phyloP scores from a whole-genome alignment of 2,113 vertebrate genomes.

The Lepus europaeus region DNA sequence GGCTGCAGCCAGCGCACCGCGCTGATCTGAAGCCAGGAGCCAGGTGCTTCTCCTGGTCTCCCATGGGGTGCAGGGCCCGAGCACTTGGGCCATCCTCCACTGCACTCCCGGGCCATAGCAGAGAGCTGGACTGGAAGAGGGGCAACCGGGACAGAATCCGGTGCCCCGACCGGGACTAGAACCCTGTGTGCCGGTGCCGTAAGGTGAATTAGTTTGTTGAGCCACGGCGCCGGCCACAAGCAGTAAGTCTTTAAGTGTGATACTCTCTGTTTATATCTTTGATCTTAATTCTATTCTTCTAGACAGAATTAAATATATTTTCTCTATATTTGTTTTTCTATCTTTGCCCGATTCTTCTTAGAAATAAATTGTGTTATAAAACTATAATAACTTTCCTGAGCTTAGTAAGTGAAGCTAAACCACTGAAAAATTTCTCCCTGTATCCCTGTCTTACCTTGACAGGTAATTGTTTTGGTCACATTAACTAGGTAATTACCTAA shows the following conservation, averaged over 20 bases:
- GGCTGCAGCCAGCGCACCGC: too few species aligned
- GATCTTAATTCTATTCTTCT: conserved; percentile 48
- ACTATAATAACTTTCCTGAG: conserved; percentile 25
- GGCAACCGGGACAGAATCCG: too few species aligned
- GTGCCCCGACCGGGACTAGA: too few species aligned
- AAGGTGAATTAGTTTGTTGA: too few species aligned
- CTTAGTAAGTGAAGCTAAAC: background rate
- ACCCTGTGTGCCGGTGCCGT: too few species aligned
- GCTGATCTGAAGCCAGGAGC: too few species aligned
- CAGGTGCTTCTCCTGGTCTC: too few species aligned
- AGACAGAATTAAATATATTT: conserved; percentile 58
- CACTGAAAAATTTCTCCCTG: conserved; percentile 35
- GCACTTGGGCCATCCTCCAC: too few species aligned
- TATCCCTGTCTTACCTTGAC: background rate
- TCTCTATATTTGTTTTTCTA: conserved; percentile 43
- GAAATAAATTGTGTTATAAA: conserved; percentile 57
- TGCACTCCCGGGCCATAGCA: too few species aligned
- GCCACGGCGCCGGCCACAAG: background rate
- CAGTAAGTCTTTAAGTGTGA: conserved; percentile 8
- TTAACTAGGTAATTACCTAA: conserved; percentile 55
- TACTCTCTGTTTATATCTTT: conserved; percentile 39
- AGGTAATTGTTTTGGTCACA: background rate
- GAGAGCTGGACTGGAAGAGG: too few species aligned
- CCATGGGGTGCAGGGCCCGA: too few species aligned
- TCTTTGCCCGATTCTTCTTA: conserved; percentile 47